A percentile compares a stretch with the other conserved stretches of the same genome.
phyloP scores from a whole-genome alignment of 2,888 invertebrate species.

The Falcaria lacertinaria region DNA sequence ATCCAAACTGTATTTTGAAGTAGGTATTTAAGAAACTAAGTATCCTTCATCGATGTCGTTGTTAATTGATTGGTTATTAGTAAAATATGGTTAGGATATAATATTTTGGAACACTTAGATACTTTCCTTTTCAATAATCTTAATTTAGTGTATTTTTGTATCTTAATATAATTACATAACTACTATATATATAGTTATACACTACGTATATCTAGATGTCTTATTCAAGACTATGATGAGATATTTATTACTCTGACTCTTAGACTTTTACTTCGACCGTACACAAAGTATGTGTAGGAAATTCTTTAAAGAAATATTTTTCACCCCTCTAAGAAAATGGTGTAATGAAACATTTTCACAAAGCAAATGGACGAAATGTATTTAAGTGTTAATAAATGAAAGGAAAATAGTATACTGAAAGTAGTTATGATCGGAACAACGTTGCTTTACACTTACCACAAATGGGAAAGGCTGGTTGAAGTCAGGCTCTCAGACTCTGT shows the following conservation, averaged over 20 bases:
- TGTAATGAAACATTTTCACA: no score
- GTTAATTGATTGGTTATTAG: not conserved
- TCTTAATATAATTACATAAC: not conserved
- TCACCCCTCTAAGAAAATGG: no score
- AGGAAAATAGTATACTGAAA: not conserved
- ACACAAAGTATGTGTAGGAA: no score
- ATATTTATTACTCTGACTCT: no score
- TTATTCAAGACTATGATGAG: no score
- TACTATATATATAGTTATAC: not conserved
- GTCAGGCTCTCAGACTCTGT: not conserved
- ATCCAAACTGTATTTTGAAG: no score
- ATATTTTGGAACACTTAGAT: constrained; percentile 22
- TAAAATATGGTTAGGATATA: constrained; percentile 5
- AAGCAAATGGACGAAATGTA: not conserved
- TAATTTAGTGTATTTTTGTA: constrained; percentile 16
- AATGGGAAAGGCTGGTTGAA: not conserved
- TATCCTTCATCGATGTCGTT: not conserved
- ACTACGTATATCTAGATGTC: no score
- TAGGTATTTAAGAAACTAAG: not conserved
- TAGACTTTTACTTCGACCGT: no score
- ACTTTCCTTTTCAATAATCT: constrained; percentile 16
- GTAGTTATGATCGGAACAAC: not conserved
- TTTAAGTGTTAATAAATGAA: not conserved
- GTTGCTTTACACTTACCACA: not conserved
- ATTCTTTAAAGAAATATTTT: no score